These are phyloP conservation scores for Trichomalopsis sarcophagae DNA, from an alignment of 1,140 invertebrate species.

Conservation along the genomic window DNA sequence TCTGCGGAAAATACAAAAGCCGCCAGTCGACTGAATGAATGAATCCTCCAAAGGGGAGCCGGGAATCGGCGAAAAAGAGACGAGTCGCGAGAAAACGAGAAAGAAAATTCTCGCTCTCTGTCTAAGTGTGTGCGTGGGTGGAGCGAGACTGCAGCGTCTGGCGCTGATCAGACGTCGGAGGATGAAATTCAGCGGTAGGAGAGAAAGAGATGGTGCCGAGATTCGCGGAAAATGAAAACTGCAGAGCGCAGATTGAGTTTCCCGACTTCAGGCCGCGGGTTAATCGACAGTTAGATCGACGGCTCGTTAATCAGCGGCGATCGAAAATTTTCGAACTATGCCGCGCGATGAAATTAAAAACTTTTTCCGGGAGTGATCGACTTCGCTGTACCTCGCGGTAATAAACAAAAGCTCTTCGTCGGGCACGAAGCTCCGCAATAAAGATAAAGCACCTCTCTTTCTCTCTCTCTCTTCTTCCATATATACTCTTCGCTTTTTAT, in stretches of 20 bases:
- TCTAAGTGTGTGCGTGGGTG: too few species aligned
- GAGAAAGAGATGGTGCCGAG: neutral
- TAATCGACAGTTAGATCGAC: slow-evolving; percentile 9
- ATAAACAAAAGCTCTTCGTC: neutral
- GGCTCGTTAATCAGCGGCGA: neutral
- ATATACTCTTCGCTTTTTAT: neutral
- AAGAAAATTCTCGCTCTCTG: slow-evolving; percentile 6
- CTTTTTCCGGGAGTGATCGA: too few species aligned
- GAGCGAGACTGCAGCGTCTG: neutral
- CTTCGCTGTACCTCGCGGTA: neutral
- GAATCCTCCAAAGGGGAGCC: too few species aligned
- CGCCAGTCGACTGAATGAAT: too few species aligned
- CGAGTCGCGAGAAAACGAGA: neutral
- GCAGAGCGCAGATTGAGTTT: neutral
- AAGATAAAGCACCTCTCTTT: slow-evolving; percentile 43
- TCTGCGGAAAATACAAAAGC: neutral
- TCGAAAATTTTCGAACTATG: too few species aligned
- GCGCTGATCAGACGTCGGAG: slow-evolving; percentile 12
- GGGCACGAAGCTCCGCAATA: neutral
- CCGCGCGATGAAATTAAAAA: too few species aligned
- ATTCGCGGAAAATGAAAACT: neutral
- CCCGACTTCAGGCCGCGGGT: neutral
- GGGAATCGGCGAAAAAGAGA: too few species aligned
- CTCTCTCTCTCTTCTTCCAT: slow-evolving; percentile 51
- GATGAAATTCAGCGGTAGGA: neutral